These are phyloP conservation scores for Micrastur ruficollis DNA, from an alignment of 2,797 vertebrate genomes.

Conservation along the genomic window DNA sequence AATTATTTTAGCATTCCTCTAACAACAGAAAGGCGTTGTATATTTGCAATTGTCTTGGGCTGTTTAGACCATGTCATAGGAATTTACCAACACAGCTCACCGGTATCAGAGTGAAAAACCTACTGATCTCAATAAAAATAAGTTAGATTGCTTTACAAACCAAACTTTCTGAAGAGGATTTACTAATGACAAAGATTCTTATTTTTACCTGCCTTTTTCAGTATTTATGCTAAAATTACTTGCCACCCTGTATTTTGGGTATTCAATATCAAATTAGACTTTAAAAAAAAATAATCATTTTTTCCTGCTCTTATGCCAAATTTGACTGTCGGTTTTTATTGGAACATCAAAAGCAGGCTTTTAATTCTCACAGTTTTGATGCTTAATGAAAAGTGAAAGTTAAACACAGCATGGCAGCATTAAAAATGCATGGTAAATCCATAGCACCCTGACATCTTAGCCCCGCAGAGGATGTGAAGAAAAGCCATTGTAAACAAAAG, in stretches of 20 bases:
- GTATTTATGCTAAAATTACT: neutral
- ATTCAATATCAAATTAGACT: conserved; percentile 56
- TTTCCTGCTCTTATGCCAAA: conserved; percentile 74
- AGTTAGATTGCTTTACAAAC: neutral
- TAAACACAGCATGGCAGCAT: conserved; percentile 80
- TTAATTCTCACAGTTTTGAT: conserved; percentile 82
- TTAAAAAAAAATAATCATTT: neutral
- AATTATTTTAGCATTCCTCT: neutral
- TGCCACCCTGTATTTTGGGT: neutral
- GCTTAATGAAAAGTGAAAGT: conserved; percentile 81
- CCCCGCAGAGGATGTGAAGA: conserved; percentile 65
- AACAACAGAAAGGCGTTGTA: neutral
- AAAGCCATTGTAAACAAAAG: conserved; percentile 68
- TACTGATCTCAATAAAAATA: neutral
- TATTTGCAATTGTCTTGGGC: neutral
- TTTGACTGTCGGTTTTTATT: conserved; percentile 75
- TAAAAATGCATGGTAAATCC: conserved; percentile 75
- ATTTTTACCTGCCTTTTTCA: conserved; percentile 36
- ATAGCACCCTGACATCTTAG: conserved; percentile 69
- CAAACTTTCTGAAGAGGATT: neutral
- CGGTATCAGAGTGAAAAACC: neutral
- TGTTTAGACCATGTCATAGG: neutral
- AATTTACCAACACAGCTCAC: neutral
- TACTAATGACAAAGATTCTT: neutral
- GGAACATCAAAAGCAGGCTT: conserved; percentile 76